Conservation (phyloP, 1,140 invertebrate species). For the Bursaphelenchus mucronatus region DNA sequence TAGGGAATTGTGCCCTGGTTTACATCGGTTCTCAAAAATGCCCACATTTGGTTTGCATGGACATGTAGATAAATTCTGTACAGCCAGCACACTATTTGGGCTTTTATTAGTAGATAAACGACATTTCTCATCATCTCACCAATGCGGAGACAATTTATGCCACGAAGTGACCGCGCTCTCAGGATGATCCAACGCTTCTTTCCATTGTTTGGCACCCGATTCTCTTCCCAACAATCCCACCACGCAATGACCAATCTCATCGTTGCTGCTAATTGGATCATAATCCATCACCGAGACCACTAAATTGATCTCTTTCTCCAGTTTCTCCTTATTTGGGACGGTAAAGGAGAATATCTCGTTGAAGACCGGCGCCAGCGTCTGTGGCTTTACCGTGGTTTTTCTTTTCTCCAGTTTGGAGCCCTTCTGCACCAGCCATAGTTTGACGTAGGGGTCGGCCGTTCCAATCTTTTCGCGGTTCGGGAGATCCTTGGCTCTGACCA, state of each 20-base stretch:
- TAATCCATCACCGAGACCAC: constrained; percentile 60
- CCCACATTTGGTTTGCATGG: no score
- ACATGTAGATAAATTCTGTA: no score
- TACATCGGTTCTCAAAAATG: no score
- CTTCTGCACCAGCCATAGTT: constrained; percentile 89
- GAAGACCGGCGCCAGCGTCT: constrained; percentile 83
- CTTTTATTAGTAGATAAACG: no score
- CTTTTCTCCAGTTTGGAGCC: constrained; percentile 88
- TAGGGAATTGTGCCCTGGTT: no score
- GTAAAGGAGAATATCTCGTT: constrained; percentile 87
- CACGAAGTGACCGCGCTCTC: constrained; percentile 49
- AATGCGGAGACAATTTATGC: constrained; percentile 51
- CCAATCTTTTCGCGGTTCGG: constrained; percentile 48
- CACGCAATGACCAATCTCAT: constrained; percentile 57
- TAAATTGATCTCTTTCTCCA: constrained; percentile 48
- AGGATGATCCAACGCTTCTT: constrained; percentile 47
- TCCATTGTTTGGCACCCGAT: constrained; percentile 51
- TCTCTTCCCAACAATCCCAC: constrained; percentile 53
- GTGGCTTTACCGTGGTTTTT: constrained; percentile 90
- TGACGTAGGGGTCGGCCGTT: constrained; percentile 82
- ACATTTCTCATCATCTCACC: constrained; percentile 31
- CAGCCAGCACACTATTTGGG: no score
- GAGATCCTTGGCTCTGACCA: constrained; percentile 65
- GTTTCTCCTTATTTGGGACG: constrained; percentile 86
- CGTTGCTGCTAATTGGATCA: constrained; percentile 48